These are phyloP conservation scores for Eospalax fontanierii DNA, from an alignment of 2,797 vertebrate genomes.

Conservation along the genomic window DNA sequence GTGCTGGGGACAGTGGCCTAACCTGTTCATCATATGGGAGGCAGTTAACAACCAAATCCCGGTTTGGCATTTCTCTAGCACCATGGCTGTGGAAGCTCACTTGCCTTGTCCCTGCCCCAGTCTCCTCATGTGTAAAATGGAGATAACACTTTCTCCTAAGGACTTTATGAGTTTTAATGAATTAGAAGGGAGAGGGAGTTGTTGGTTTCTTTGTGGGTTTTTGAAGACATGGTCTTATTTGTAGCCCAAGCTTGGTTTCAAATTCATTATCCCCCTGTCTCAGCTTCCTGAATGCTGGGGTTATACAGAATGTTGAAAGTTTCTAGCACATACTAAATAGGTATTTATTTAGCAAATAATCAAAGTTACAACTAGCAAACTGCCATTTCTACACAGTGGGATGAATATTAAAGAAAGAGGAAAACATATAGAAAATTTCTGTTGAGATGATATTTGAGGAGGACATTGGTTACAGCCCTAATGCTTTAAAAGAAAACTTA, in stretches of 20 bases:
- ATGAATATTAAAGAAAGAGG: neutral
- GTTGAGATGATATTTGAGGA: neutral
- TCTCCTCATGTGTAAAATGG: neutral
- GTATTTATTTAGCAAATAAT: constrained; percentile 21
- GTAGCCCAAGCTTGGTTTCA: neutral
- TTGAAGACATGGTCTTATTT: neutral
- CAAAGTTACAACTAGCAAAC: neutral
- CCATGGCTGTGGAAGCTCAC: neutral
- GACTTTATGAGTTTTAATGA: neutral
- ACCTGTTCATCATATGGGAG: neutral
- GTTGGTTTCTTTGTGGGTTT: neutral
- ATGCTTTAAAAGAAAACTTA: neutral
- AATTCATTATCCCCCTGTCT: neutral
- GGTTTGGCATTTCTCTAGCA: neutral
- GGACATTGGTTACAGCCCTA: neutral
- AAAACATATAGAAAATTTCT: neutral
- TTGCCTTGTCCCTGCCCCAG: neutral
- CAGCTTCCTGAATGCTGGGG: neutral
- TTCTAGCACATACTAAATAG: neutral
- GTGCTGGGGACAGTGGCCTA: fast-evolving
- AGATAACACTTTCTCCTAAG: neutral
- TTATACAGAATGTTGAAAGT: neutral
- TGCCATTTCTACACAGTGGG: neutral
- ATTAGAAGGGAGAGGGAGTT: neutral
- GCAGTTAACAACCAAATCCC: neutral